Evolutionary conservation across 2,888 invertebrate species (phyloP).

Genomic region (Nyleta sp.): DNA sequence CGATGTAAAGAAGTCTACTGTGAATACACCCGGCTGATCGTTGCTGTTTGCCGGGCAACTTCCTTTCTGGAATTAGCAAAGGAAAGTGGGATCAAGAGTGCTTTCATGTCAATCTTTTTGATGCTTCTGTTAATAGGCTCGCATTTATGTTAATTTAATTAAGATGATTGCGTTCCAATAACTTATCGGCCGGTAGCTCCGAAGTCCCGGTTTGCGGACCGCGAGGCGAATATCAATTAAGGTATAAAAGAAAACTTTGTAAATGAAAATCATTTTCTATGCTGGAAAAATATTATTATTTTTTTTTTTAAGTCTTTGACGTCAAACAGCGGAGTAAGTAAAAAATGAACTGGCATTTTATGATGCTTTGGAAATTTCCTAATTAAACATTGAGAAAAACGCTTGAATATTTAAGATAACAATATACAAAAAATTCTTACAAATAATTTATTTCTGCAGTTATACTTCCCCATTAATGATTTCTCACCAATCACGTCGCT

Average conservation of each 20-base stretch:
- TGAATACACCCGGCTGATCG: constrained; percentile 24
- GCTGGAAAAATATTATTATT: too few relatives aligned
- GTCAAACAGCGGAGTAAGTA: neutral
- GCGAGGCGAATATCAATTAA: constrained; percentile 20
- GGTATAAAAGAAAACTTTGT: constrained; percentile 15
- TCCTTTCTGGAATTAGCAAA: constrained; percentile 33
- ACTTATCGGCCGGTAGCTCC: constrained; percentile 14
- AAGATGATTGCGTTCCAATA: constrained; percentile 37
- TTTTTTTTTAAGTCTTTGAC: too few relatives aligned
- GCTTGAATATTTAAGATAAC: too few relatives aligned
- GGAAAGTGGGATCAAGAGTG: constrained; percentile 29
- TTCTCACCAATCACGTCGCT: too few relatives aligned
- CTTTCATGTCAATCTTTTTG: constrained; percentile 52
- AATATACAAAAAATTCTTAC: too few relatives aligned
- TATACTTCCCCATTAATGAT: too few relatives aligned
- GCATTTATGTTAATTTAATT: constrained; percentile 42
- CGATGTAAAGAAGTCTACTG: constrained; percentile 28
- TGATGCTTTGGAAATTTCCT: constrained; percentile 10
- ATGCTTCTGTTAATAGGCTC: constrained; percentile 12
- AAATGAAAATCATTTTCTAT: constrained; percentile 21
- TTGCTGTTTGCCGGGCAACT: constrained; percentile 39
- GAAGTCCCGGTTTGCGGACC: neutral
- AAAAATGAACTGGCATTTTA: constrained; percentile 9
- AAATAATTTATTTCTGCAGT: too few relatives aligned
- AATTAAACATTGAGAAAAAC: constrained; percentile 16